Evolutionary conservation across 1,140 invertebrate species (phyloP).

Genomic region (Drosophila repleta): DNA sequence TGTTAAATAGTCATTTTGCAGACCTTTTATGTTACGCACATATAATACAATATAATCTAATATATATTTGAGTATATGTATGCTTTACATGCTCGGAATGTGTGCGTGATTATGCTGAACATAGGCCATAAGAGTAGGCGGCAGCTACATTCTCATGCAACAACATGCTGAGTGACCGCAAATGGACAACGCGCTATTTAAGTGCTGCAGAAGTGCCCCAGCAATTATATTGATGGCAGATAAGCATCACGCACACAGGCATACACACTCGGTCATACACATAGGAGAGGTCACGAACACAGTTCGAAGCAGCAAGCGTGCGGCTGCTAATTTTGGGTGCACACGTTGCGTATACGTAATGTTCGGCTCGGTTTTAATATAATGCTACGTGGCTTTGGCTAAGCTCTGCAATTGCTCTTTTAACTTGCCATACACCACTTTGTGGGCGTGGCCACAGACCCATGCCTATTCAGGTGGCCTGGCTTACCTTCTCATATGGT

Average conservation of each 20-base stretch:
- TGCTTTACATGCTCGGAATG: slow-evolving; percentile 42
- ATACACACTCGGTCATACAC: slow-evolving; percentile 13
- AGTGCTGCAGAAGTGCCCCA: slow-evolving; percentile 20
- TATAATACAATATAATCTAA: slow-evolving; percentile 4
- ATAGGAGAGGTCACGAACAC: slow-evolving; percentile 3
- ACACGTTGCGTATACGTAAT: slow-evolving; percentile 65
- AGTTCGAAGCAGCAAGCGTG: slow-evolving; percentile 39
- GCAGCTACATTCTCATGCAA: background rate
- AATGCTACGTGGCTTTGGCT: slow-evolving; percentile 30
- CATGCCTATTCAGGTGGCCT: background rate
- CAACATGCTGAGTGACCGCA: slow-evolving; percentile 10
- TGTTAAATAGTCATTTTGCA: slow-evolving; percentile 30
- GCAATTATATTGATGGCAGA: slow-evolving; percentile 63
- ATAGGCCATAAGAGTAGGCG: slow-evolving; percentile 25
- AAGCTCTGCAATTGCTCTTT: slow-evolving; percentile 33
- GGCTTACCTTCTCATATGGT: slow-evolving; percentile 5
- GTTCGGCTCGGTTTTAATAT: background rate
- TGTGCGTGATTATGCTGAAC: slow-evolving; percentile 45
- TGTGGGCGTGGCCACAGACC: background rate
- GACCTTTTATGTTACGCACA: slow-evolving; percentile 7
- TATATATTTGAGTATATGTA: slow-evolving; percentile 56
- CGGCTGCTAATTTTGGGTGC: slow-evolving; percentile 38
- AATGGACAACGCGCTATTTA: slow-evolving; percentile 6
- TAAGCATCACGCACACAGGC: slow-evolving; percentile 31
- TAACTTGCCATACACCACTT: slow-evolving; percentile 22